phyloP scores from a whole-genome alignment of 2,797 vertebrate species.

The Peromyscus attwateri region DNA sequence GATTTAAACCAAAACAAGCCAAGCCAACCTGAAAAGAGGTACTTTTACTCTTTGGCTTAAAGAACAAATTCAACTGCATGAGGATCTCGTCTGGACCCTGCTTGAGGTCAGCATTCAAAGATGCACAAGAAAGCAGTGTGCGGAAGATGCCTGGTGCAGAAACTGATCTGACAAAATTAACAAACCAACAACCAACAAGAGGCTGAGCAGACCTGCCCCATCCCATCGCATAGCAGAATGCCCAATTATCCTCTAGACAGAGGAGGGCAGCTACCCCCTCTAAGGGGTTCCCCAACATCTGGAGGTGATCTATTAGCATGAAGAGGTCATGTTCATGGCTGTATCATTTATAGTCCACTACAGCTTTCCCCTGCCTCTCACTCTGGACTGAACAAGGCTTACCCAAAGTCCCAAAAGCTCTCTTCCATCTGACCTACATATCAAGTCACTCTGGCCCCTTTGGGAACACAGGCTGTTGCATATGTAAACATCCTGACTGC shows the following conservation, averaged over 20 bases:
- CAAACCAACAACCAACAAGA: accelerated
- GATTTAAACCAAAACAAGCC: neutral
- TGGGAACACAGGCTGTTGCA: neutral
- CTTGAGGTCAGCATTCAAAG: neutral
- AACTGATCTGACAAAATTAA: neutral
- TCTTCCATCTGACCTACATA: neutral
- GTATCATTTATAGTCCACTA: accelerated
- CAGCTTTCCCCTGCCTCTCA: neutral
- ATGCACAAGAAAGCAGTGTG: neutral
- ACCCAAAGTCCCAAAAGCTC: neutral
- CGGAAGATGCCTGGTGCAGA: neutral
- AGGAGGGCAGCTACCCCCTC: neutral
- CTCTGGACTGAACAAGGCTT: neutral
- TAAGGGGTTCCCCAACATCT: neutral
- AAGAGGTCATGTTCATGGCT: accelerated
- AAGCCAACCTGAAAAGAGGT: neutral
- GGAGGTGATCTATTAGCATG: accelerated
- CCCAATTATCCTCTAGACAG: accelerated
- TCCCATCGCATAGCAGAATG: neutral
- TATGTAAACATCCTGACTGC: accelerated
- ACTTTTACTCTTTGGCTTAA: no score
- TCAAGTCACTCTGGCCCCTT: neutral
- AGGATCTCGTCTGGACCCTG: neutral
- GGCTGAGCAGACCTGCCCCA: neutral
- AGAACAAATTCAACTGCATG: accelerated